Evolutionary conservation across 2,113 vertebrate species (phyloP), one percentile per base, ranked within the genome.

Genomic region (Crotalus viridis): DNA sequence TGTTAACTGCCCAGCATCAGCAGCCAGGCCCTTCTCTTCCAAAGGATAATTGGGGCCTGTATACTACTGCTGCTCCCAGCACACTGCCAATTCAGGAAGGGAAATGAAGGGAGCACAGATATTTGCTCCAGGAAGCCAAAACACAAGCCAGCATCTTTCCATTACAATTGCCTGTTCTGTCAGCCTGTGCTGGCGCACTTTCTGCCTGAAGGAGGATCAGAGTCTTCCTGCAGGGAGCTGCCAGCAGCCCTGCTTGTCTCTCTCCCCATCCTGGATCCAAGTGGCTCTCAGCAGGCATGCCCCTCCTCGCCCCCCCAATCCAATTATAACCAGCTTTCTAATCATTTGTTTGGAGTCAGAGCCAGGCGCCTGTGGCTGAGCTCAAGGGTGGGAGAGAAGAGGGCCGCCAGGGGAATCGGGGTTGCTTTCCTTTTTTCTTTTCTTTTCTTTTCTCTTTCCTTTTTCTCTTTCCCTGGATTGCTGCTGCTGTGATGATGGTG

Each of bases 311-410:
- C 8, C 85, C 64, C 89, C 19, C 91, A 64, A 93, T 57, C 91
- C 89, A 91, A 87, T 90, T 59, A 92, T 93, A 94, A 51, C 86
- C 26, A 24, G 43, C 28, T 89, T 94, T 92, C 90, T 85, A 90
- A 69, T 87, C 87, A 91, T 92, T 91, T 90, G 91, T 92, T 94
- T 92, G 91, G 93, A 94, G 93, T 88, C 90, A 88, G 91, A 92
- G 91, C 91, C 93, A 86, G 93, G 93, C 93, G 91, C 91, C 93
- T 91, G 61, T 91, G 89, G 91, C 91, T 88, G 91, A 86, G 92
- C 92, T 93, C 92, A 86, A 89, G 89, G 92, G 92, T 87, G 92
- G 89, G 81, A 87, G 89, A 43, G 43, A 46, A 39, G 74, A 54
- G 89, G 56, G 74, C 24, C 15, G 28, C 46, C 59, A 43, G 46